phyloP scores from a whole-genome alignment of 2,888 invertebrate genomes.

The Apeira syringaria region DNA sequence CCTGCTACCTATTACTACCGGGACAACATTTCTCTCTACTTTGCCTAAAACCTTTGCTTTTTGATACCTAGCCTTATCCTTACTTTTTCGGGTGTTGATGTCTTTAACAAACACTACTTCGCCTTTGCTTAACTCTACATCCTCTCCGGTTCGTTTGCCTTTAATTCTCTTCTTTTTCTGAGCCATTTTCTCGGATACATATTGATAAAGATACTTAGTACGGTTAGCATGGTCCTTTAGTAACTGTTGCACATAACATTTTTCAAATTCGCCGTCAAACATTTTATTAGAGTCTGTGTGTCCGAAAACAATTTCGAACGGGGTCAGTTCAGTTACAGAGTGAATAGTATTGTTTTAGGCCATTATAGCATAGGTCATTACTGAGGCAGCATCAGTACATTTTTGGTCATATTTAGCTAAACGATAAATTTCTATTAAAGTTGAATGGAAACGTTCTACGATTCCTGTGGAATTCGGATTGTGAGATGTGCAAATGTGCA shows the following conservation, averaged over 20 bases:
- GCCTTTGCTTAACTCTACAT: too few species aligned
- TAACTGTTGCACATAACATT: too few species aligned
- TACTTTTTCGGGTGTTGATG: not conserved
- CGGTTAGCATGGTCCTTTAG: too few species aligned
- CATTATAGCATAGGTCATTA: not conserved
- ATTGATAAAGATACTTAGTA: too few species aligned
- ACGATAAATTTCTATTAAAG: not conserved
- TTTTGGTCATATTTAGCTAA: not conserved
- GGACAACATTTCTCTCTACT: not conserved
- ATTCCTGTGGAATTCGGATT: not conserved
- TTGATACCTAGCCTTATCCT: not conserved
- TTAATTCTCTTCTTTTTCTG: not conserved
- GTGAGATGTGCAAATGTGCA: not conserved
- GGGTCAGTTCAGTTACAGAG: not conserved
- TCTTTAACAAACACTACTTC: not conserved
- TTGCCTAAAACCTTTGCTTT: not conserved
- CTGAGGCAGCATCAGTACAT: not conserved
- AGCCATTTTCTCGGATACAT: not conserved
- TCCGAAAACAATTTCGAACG: not conserved
- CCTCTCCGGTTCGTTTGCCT: too few species aligned
- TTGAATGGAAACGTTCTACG: constrained; percentile 1
- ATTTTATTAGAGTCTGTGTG: not conserved
- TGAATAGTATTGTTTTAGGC: not conserved
- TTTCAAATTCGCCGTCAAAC: too few species aligned
- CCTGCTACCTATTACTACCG: not conserved